Evolutionary conservation across 1,140 invertebrate genomes (phyloP), one percentile per base, ranked within the genome.

Genomic region (Macrosteles quadrilineatus): DNA sequence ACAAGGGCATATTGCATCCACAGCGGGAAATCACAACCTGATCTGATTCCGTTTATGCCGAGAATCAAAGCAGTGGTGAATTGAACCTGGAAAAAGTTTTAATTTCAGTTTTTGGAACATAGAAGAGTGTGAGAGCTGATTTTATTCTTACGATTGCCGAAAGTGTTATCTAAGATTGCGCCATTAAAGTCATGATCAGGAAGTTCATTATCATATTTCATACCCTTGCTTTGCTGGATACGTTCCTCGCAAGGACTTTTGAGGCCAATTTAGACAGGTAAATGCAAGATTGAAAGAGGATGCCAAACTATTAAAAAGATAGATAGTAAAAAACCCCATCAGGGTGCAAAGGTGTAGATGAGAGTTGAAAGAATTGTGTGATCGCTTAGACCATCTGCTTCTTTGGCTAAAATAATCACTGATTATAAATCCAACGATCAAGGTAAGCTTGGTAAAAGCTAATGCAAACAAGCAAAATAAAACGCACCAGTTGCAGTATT

Each of bases 1-100:
- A 96, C 91, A 36, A 97, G 87, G 3, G 92, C 91, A 80, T 94
- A 95, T 77, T 96, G 93, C 93, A 97, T 96, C 94, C 95, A 97
- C 25, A 92, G 79, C 0, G 95, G 95, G 78, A 96, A 97, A 70
- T 91, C 89, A 81, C 95, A 97, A 62, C 90, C 89, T 0, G 88
- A 89, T 69, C 88, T 83, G 68, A 97, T 88, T 19, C 92, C 93
- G 77, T 95, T 92, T 23, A 91, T 83, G 14, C 94, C 94, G 67
- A 96, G 85, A 68, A 91, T 82, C 62, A 96, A 84, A 32, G 93
- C 94, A 73, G 88, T 88, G 1, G 91, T 90, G 82, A 97, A 97
- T 82, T 97, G 94, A 73, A 94, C 90, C 87, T 88, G 78, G 29
- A 80, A 82, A 63, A 59, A 76, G 76, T 75, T 68, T 62, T 30